Percentiles rank a stretch among this genome's conserved stretches.
Conservation (phyloP, 2,797 vertebrate genomes). For the Enteromius fasciolatus region DNA sequence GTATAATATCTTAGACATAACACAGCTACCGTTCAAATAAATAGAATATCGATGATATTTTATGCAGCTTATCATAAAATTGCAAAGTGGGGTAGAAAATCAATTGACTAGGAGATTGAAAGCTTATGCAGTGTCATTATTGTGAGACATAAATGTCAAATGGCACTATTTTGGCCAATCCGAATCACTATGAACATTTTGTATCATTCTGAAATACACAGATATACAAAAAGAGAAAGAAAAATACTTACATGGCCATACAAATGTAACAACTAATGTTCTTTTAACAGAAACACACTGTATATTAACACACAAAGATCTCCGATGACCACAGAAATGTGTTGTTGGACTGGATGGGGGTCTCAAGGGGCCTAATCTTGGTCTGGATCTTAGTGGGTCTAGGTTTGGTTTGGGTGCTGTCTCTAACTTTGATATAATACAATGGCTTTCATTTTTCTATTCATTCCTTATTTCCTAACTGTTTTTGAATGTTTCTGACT, state of each 20-base stretch:
- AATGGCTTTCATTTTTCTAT: not conserved
- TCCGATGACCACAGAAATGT: constrained; percentile 1
- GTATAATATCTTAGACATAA: not conserved
- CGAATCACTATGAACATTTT: no score
- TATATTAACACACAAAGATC: not conserved
- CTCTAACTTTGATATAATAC: not conserved
- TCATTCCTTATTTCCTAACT: not conserved
- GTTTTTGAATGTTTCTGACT: not conserved
- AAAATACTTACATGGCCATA: not conserved
- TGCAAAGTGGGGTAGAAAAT: not conserved
- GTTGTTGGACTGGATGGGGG: not conserved
- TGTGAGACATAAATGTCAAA: not conserved
- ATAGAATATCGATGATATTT: not conserved
- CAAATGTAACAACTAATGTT: not conserved
- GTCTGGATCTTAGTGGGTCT: not conserved
- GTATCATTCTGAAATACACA: no score
- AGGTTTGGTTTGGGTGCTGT: not conserved
- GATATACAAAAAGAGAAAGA: not conserved
- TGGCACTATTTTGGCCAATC: not conserved
- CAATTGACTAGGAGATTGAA: not conserved
- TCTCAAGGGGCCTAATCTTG: not conserved
- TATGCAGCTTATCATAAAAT: not conserved
- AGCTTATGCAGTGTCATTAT: not conserved
- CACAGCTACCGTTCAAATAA: not conserved
- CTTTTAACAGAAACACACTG: not conserved